Conservation (phyloP, 2,888 invertebrate species). For the Ochropacha duplaris region DNA sequence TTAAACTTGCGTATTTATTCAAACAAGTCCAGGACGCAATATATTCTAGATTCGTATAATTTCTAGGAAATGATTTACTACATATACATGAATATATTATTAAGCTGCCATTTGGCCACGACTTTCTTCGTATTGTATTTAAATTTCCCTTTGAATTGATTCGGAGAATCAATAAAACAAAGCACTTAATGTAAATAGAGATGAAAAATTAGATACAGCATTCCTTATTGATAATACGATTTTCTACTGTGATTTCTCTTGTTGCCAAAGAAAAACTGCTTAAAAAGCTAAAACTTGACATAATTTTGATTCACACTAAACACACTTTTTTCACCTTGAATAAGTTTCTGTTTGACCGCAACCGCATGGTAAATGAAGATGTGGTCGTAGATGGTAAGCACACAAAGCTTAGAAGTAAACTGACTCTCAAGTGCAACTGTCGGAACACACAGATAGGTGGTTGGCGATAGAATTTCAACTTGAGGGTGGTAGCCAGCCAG, state of each 20-base stretch:
- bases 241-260: background rate
- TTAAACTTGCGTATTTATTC: conserved; percentile 2
- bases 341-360: too few species aligned
- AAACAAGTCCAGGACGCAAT: background rate
- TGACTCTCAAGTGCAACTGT: too few species aligned
- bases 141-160: background rate
- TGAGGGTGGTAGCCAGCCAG: too few species aligned
- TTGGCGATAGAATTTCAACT: too few species aligned
- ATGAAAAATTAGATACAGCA: background rate
- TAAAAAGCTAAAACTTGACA: too few species aligned
- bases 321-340: too few species aligned
- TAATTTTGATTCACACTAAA: too few species aligned
- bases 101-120: background rate
- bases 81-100: background rate
- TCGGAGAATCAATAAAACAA: background rate
- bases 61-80: background rate
- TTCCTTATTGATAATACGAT: background rate
- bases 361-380: too few species aligned
- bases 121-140: conserved; percentile 1
- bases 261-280: too few species aligned
- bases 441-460: too few species aligned
- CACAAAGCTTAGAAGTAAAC: too few species aligned
- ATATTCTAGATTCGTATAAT: background rate
- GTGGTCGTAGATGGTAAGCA: too few species aligned
- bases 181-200: background rate